A percentile compares a stretch with the other conserved stretches of the same genome.
phyloP scores from a whole-genome alignment of 2,113 vertebrate species.

The Pachycephala philippinensis region DNA sequence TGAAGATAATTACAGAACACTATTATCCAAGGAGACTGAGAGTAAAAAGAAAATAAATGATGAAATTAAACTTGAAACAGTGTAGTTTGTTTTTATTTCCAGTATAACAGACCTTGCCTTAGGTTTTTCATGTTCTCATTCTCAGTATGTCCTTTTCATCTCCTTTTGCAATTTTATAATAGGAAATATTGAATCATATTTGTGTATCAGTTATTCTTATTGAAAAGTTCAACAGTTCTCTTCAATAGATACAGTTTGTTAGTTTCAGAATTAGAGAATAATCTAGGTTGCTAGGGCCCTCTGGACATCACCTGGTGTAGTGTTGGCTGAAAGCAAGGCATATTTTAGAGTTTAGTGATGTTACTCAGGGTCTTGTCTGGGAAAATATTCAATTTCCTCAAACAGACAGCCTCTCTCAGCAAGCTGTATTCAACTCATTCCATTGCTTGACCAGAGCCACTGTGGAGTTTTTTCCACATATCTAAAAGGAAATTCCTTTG shows the following conservation, averaged over 20 bases:
- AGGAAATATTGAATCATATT: background rate
- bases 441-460: background rate
- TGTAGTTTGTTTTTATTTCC: background rate
- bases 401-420: background rate
- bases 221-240: background rate
- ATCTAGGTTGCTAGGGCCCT: background rate
- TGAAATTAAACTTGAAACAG: background rate
- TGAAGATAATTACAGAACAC: background rate
- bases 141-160: background rate
- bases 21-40: background rate
- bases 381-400: background rate
- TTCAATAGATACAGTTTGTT: background rate
- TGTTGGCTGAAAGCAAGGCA: background rate
- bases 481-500: background rate
- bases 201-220: background rate
- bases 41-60: background rate
- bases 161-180: background rate
- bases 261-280: background rate
- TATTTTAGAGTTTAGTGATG: background rate
- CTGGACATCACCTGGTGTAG: background rate
- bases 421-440: background rate
- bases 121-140: background rate
- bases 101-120: background rate
- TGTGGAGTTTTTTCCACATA: background rate
- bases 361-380: background rate